Percentiles rank a stretch among this genome's conserved stretches.
Conservation (phyloP, 2,113 vertebrate species). For the Oryzias javanicus region DNA sequence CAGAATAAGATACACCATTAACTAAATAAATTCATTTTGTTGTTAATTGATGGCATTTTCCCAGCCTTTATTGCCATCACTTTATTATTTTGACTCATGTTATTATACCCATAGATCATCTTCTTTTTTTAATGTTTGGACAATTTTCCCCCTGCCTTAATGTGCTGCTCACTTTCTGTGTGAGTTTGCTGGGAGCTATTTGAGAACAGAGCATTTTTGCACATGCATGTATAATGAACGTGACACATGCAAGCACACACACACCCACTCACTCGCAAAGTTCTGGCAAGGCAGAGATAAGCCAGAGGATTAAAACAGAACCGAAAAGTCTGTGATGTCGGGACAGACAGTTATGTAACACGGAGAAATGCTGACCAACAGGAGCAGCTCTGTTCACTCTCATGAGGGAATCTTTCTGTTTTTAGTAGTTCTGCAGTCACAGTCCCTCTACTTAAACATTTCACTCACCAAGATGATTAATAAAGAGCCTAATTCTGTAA, state of each 20-base stretch:
- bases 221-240: conserved; percentile 37
- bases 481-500: background rate
- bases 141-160: conserved; percentile 1
- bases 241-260: conserved; percentile 3
- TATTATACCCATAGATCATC: too few species aligned
- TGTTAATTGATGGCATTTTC: too few species aligned
- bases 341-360: conserved; percentile 57
- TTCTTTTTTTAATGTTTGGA: too few species aligned
- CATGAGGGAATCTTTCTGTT: background rate
- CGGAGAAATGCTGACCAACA: conserved; percentile 48
- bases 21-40: too few species aligned
- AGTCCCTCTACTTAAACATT: background rate
- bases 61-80: too few species aligned
- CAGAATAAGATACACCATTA: too few species aligned
- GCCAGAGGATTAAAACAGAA: conserved; percentile 52
- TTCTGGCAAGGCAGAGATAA: conserved; percentile 38
- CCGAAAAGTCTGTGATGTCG: conserved; percentile 41
- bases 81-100: too few species aligned
- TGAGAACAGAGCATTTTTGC: conserved; percentile 28
- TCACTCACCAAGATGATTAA: background rate
- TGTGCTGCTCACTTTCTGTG: conserved; percentile 16
- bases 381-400: conserved; percentile 13
- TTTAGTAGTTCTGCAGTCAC: conserved; percentile 6
- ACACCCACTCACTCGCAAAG: conserved; percentile 9
- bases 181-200: conserved; percentile 21